Conservation (phyloP, 1,140 invertebrate genomes). For the Drosophila nikananu region DNA sequence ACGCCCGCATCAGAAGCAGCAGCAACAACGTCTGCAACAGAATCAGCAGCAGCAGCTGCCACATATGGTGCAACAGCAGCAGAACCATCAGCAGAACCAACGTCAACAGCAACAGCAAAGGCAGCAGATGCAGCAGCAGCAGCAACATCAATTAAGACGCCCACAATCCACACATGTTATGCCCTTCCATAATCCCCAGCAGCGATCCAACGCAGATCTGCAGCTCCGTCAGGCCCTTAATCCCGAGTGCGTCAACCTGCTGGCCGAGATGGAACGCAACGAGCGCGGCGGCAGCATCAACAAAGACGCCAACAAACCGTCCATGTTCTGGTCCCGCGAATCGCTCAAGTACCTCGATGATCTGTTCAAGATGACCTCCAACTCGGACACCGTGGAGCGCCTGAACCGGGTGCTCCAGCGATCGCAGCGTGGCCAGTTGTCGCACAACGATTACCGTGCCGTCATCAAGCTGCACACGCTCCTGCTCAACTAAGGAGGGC, state of each 20-base stretch:
- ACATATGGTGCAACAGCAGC: background rate
- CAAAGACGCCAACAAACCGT: constrained; percentile 57
- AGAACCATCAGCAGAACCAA: constrained; percentile 11
- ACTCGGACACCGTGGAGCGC: constrained; percentile 51
- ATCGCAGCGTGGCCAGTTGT: constrained; percentile 64
- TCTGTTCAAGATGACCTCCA: constrained; percentile 50
- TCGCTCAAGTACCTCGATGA: constrained; percentile 72
- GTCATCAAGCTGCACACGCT: constrained; percentile 70
- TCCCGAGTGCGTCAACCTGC: constrained; percentile 56
- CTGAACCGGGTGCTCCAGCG: constrained; percentile 67
- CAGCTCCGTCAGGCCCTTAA: constrained; percentile 36
- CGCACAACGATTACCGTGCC: constrained; percentile 80
- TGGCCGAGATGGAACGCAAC: constrained; percentile 40
- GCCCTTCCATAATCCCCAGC: constrained; percentile 56
- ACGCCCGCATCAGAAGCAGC: constrained; percentile 18
- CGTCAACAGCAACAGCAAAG: background rate
- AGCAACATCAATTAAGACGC: constrained; percentile 15
- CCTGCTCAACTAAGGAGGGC: constrained; percentile 46
- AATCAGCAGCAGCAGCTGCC: constrained; percentile 9
- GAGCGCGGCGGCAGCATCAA: constrained; percentile 39
- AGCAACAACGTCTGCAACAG: constrained; percentile 10
- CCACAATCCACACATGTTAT: constrained; percentile 28
- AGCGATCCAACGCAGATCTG: constrained; percentile 43
- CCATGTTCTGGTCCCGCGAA: constrained; percentile 80
- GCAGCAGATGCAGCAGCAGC: background rate